phyloP scores from a whole-genome alignment of 1,140 invertebrate species.

The Chironomus tepperi region DNA sequence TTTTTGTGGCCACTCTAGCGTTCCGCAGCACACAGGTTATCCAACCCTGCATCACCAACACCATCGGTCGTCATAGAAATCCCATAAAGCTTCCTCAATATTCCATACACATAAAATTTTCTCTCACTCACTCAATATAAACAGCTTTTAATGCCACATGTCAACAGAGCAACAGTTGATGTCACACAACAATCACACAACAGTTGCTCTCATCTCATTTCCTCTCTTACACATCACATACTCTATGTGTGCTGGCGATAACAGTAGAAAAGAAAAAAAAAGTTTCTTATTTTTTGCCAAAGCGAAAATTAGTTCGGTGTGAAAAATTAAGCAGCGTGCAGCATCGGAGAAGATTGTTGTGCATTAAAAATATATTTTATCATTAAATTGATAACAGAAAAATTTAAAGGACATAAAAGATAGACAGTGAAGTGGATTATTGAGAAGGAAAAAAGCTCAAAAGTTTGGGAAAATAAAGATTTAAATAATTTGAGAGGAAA shows the following conservation, averaged over 20 bases:
- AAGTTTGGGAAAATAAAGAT: neutral
- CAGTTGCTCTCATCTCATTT: neutral
- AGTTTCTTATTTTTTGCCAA: conserved; percentile 11
- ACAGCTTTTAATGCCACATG: too few species aligned
- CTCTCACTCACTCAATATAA: too few species aligned
- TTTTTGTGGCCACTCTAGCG: too few species aligned
- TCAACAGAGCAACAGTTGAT: neutral
- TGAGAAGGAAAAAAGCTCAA: neutral
- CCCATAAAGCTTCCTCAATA: too few species aligned
- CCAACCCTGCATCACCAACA: too few species aligned
- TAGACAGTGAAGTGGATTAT: neutral
- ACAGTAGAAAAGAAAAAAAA: conserved; percentile 15
- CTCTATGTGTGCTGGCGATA: neutral
- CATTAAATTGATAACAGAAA: neutral
- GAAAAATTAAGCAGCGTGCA: conserved; percentile 19
- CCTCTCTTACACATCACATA: neutral
- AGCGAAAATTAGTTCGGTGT: conserved; percentile 21
- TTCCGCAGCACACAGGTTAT: too few species aligned
- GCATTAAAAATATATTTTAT: neutral
- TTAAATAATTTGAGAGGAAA: neutral
- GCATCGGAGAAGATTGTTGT: neutral
- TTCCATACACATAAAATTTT: too few species aligned
- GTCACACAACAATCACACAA: neutral
- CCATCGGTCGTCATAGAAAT: too few species aligned
- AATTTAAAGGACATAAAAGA: neutral